Percentiles rank a stretch among this genome's conserved stretches.
Conservation (phyloP, 2,797 vertebrate genomes). For the Pipistrellus pygmaeus region DNA sequence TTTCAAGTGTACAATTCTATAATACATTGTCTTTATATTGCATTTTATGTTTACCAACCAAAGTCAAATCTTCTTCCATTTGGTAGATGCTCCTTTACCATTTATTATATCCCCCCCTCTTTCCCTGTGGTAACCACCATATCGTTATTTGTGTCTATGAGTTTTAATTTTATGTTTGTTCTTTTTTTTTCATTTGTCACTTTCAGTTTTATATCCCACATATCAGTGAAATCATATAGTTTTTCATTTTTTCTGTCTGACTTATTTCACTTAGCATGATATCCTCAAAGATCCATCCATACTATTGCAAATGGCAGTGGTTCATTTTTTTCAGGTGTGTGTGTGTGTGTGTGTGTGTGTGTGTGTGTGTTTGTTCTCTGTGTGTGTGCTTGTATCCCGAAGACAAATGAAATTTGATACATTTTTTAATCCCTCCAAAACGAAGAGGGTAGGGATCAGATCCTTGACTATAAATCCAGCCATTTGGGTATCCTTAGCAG, state of each 20-base stretch:
- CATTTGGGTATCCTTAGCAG: neutral
- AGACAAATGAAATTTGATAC: neutral
- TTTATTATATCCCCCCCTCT: neutral
- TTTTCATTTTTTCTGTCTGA: neutral
- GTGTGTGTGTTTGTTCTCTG: neutral
- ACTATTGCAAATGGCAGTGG: neutral
- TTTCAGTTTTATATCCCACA: neutral
- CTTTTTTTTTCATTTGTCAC: too few species aligned
- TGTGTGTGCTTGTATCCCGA: neutral
- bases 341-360: too few species aligned
- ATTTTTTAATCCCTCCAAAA: neutral
- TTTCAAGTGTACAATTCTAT: too few species aligned
- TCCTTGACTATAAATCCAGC: neutral
- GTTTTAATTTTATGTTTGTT: neutral
- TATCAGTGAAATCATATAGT: neutral
- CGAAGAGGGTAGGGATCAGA: neutral
- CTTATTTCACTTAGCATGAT: neutral
- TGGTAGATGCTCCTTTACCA: neutral
- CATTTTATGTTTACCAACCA: neutral
- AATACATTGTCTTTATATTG: neutral
- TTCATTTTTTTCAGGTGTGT: neutral
- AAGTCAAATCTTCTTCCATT: neutral
- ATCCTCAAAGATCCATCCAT: neutral
- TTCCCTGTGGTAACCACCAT: neutral
- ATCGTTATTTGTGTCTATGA: neutral